Percentiles rank a stretch among this genome's conserved stretches.
phyloP scores from a whole-genome alignment of 1,140 invertebrate species.

The Drosophila suzukii region DNA sequence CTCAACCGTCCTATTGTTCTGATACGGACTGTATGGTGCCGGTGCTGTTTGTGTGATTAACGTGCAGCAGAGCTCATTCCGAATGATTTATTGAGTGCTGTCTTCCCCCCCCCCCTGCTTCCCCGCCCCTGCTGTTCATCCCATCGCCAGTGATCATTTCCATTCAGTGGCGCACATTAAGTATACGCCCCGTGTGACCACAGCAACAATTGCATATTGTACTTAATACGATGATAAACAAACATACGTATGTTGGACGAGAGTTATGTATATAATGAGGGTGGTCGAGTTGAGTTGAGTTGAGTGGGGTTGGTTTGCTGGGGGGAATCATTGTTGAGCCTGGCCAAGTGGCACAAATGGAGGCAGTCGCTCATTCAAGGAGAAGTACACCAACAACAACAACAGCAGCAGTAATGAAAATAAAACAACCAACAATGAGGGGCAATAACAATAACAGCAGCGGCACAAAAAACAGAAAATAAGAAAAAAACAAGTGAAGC shows the following conservation, averaged over 20 bases:
- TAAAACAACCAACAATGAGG: slow-evolving; percentile 11
- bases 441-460: slow-evolving; percentile 17
- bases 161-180: slow-evolving; percentile 28
- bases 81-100: slow-evolving; percentile 50
- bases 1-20: slow-evolving; percentile 1
- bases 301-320: not conserved
- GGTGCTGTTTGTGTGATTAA: slow-evolving; percentile 38
- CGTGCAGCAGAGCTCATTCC: slow-evolving; percentile 39
- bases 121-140: not conserved
- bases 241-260: not conserved
- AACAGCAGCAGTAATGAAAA: slow-evolving; percentile 12
- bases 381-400: slow-evolving; percentile 5
- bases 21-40: slow-evolving; percentile 7
- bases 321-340: slow-evolving; percentile 20
- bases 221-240: slow-evolving; percentile 50
- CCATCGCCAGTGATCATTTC: not conserved
- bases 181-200: slow-evolving; percentile 39
- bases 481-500: slow-evolving; percentile 36
- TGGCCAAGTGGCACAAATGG: slow-evolving; percentile 39
- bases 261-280: slow-evolving; percentile 36
- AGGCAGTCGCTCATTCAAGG: slow-evolving; percentile 18
- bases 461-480: not conserved
- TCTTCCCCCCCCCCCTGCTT: not conserved
- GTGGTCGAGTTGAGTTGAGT: not conserved
- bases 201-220: slow-evolving; percentile 49